These are phyloP conservation scores for Thereuonema tuberculata DNA, from an alignment of 1,140 invertebrate genomes.

Conservation along the genomic window DNA sequence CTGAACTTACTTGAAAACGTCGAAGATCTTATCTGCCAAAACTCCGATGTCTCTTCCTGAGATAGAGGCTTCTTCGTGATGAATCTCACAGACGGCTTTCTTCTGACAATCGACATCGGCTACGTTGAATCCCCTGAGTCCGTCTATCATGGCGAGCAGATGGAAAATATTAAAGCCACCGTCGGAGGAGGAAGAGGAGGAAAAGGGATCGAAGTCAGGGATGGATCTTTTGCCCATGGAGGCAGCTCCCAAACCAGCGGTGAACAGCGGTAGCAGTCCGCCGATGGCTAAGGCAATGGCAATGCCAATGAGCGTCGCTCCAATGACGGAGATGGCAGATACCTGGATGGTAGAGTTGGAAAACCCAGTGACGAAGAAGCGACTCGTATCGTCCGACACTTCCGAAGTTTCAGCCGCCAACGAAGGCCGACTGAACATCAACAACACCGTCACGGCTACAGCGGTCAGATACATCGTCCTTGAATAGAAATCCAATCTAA, in stretches of 20 bases:
- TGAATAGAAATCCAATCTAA: too few relatives aligned
- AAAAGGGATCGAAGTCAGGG: background rate
- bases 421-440: too few relatives aligned
- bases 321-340: slow-evolving; percentile 5
- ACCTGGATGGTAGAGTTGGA: background rate
- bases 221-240: background rate
- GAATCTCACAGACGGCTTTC: slow-evolving; percentile 22
- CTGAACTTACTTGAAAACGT: slow-evolving; percentile 20
- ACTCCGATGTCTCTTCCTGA: slow-evolving; percentile 17
- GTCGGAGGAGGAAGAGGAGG: background rate
- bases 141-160: background rate
- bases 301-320: slow-evolving; percentile 3
- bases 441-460: too few relatives aligned
- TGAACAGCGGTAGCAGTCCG: slow-evolving; percentile 1
- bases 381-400: too few relatives aligned
- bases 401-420: too few relatives aligned
- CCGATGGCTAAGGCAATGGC: slow-evolving; percentile 5
- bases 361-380: background rate
- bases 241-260: background rate
- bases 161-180: background rate
- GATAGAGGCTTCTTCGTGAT: slow-evolving; percentile 15
- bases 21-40: slow-evolving; percentile 17
- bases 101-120: slow-evolving; percentile 24
- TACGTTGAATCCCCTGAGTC: slow-evolving; percentile 17
- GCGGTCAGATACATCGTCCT: too few relatives aligned